A percentile compares a stretch with the other conserved stretches of the same genome.
These are phyloP conservation scores for Bolborhynchus lineola DNA, from an alignment of 2,113 vertebrate genomes.

Conservation along the genomic window DNA sequence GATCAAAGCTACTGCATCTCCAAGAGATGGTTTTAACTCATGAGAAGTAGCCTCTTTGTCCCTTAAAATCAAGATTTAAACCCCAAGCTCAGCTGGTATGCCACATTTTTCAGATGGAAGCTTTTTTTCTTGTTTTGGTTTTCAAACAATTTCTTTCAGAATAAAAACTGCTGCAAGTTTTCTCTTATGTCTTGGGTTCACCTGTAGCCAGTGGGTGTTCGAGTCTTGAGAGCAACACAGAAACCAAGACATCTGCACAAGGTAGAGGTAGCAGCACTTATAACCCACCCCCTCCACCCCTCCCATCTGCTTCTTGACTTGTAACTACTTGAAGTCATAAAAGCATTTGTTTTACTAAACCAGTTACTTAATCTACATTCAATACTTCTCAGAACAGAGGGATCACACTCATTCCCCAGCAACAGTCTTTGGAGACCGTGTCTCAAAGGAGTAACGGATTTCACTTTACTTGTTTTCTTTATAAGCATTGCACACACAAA, in stretches of 20 bases:
- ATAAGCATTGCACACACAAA: background rate
- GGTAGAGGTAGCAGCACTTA: background rate
- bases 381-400: background rate
- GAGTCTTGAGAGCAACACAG: background rate
- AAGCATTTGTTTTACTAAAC: background rate
- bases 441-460: background rate
- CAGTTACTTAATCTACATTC: background rate
- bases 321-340: background rate
- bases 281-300: background rate
- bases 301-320: background rate
- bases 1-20: background rate
- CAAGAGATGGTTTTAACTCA: background rate
- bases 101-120: background rate
- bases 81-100: background rate
- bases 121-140: background rate
- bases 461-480: background rate
- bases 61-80: slow-evolving; percentile 1
- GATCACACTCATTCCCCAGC: background rate
- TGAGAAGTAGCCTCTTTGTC: background rate
- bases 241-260: background rate
- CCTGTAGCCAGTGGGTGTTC: background rate
- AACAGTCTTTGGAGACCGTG: background rate
- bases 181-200: background rate
- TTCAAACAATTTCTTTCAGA: background rate
- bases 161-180: background rate